These are phyloP conservation scores for Apteryx owenii DNA, from an alignment of 2,113 vertebrate species.

Conservation along the genomic window DNA sequence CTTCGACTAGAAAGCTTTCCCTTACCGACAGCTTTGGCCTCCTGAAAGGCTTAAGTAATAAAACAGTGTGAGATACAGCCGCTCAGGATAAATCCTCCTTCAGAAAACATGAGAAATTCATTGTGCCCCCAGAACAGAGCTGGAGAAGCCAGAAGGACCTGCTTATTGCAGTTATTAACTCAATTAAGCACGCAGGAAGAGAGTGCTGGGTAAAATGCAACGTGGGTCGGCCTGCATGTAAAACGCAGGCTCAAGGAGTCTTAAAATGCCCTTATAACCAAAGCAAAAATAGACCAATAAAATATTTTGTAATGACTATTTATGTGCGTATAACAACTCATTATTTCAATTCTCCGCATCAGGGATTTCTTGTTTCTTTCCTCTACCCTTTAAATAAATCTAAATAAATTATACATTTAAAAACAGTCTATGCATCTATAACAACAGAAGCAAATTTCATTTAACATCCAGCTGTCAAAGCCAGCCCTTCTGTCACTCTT, in stretches of 20 bases:
- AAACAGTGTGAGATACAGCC: background rate
- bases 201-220: conserved; percentile 7
- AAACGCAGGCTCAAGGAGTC: conserved; percentile 21
- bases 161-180: background rate
- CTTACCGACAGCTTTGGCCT: background rate
- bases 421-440: conserved; percentile 39
- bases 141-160: conserved; percentile 8
- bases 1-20: background rate
- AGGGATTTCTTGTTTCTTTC: conserved; percentile 46
- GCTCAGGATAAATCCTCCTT: background rate
- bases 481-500: conserved; percentile 58
- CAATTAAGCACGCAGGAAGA: background rate
- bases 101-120: conserved; percentile 11
- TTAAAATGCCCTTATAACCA: conserved; percentile 46
- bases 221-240: background rate
- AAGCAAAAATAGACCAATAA: conserved; percentile 54
- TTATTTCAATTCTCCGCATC: conserved; percentile 57
- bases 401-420: conserved; percentile 65
- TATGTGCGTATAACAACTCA: conserved; percentile 49
- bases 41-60: background rate
- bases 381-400: conserved; percentile 47
- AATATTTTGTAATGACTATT: conserved; percentile 58
- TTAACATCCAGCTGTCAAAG: conserved; percentile 67
- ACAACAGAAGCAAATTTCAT: conserved; percentile 66
- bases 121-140: background rate